Percentiles rank a stretch among this genome's conserved stretches.
phyloP scores from a whole-genome alignment of 2,797 vertebrate genomes.

The Simalia tracyae region DNA sequence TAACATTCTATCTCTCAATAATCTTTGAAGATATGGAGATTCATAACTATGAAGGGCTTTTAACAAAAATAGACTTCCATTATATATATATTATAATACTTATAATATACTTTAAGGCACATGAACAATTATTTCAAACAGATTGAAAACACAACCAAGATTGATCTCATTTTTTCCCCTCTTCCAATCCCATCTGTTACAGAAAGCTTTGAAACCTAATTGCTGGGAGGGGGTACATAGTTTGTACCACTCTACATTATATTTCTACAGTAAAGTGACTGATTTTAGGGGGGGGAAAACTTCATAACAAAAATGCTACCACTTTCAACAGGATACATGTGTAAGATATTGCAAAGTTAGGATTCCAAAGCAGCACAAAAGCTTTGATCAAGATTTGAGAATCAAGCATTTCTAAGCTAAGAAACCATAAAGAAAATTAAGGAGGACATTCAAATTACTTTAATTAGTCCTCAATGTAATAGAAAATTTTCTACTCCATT shows the following conservation, averaged over 20 bases:
- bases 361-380: background rate
- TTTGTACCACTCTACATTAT: background rate
- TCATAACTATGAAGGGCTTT: background rate
- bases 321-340: background rate
- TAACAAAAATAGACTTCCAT: constrained; percentile 8
- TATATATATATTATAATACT: constrained; percentile 1
- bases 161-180: background rate
- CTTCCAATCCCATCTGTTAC: background rate
- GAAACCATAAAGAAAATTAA: background rate
- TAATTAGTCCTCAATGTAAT: background rate
- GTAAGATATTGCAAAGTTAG: background rate
- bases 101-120: constrained; percentile 26
- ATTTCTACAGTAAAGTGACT: background rate
- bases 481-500: background rate
- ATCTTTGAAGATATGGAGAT: background rate
- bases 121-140: background rate
- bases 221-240: background rate
- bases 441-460: background rate
- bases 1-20: background rate
- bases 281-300: background rate
- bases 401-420: background rate
- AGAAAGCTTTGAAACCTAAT: background rate
- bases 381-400: background rate
- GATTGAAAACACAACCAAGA: background rate
- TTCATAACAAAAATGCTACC: background rate